Evolutionary conservation across 2,888 invertebrate species (phyloP), one percentile per base, ranked within the genome.

Genomic region (Heliothis peltigera): DNA sequence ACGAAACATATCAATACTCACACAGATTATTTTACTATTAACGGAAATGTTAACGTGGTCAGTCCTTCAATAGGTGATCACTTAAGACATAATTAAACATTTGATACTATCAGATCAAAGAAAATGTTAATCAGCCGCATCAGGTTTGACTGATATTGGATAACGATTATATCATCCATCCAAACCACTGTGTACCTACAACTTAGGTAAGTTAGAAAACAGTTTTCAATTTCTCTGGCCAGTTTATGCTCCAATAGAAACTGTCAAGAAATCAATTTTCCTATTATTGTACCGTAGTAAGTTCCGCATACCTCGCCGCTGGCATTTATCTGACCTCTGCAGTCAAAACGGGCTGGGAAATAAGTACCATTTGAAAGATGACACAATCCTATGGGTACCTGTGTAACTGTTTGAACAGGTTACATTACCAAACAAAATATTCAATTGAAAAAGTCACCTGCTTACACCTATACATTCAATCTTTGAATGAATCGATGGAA

Each of bases 251-350:
- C 43, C 35, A 51, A 67, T 8, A 72, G 61, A 66, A 67, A 62
- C 54, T 72, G 67, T 67, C 58, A 72, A 61, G 67, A 67, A 46
- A 63, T 72, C 55, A 72, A 68, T 73, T 73, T 73, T 80, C 67
- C 66, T 51, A 62, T 61, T 55, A 63, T 25, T 54, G 67, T 68
- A 69, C 17, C 54, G 25, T 46, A 60, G 39, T 52, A 58, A 80
- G 85, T 89, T 90, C 88, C 88, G 87, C 89, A 86, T 88, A 77
- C 82, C 77, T 75, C 61, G 74, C 64, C 66, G 84, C 75, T 91
- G 90, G 84, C 89, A 91, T 91, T 91, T 90, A 82, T 58, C 72
- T 87, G 90, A 91, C 90, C 90, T 90, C 89, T 83, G 76, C 66
- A 56, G 73, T 68, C 80, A 69, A 70, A 74, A 71, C 69, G 68